phyloP scores from a whole-genome alignment of 1,140 invertebrate genomes.

The Arion vulgaris region DNA sequence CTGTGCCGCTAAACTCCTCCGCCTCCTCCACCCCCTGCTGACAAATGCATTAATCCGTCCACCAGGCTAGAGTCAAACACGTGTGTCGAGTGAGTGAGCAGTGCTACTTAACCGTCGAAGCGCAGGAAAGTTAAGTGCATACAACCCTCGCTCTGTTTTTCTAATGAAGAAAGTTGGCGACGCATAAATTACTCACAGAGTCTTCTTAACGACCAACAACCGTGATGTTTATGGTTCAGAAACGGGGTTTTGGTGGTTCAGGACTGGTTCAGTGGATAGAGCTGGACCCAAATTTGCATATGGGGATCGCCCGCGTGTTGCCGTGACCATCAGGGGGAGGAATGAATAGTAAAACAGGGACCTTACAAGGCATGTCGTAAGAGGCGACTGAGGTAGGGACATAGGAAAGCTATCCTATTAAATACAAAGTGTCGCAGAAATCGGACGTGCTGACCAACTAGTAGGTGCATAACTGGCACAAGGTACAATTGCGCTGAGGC shows the following conservation, averaged over 20 bases:
- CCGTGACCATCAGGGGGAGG: too few relatives aligned
- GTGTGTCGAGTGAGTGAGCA: background rate
- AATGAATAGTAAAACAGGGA: too few relatives aligned
- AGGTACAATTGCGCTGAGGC: too few relatives aligned
- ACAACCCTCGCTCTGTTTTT: background rate
- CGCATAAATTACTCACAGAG: background rate
- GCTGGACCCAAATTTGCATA: too few relatives aligned
- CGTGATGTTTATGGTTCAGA: background rate
- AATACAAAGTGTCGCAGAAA: too few relatives aligned
- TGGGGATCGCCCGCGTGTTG: too few relatives aligned
- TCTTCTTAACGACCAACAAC: background rate
- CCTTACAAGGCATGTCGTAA: too few relatives aligned
- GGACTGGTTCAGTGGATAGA: too few relatives aligned
- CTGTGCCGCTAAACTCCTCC: background rate
- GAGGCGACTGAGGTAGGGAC: too few relatives aligned
- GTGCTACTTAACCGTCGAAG: background rate
- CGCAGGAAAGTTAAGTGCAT: background rate
- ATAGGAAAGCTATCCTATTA: too few relatives aligned
- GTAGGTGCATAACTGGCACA: too few relatives aligned
- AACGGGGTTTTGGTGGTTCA: background rate
- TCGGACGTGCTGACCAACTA: too few relatives aligned
- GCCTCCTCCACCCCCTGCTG: background rate
- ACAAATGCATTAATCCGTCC: background rate
- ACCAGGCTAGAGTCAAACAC: background rate
- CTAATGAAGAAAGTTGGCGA: constrained; percentile 5